phyloP scores from a whole-genome alignment of 2,113 vertebrate species.

The Camelus bactrianus region DNA sequence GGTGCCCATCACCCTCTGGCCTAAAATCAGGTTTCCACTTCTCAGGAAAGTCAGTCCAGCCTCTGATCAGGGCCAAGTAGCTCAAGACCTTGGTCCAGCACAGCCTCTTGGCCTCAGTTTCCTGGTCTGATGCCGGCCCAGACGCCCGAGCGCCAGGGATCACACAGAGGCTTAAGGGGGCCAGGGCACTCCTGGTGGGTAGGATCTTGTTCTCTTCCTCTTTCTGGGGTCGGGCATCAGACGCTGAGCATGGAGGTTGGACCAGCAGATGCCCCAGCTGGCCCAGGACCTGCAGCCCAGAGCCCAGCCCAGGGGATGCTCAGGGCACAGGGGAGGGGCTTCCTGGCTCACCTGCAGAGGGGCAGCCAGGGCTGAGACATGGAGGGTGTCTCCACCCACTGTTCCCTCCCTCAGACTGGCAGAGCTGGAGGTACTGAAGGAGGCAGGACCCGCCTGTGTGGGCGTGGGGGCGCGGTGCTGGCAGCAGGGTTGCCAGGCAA shows the following conservation, averaged over 20 bases:
- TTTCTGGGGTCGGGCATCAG: not conserved
- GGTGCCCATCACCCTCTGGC: not conserved
- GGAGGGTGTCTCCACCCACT: fast-evolving
- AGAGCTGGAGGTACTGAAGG: not conserved
- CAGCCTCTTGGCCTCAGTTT: fast-evolving
- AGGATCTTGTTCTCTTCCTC: not conserved
- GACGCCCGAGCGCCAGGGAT: not conserved
- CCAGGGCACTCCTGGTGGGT: not conserved
- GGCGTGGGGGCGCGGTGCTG: not conserved
- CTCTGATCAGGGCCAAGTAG: not conserved
- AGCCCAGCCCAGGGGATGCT: not conserved
- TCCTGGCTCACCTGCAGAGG: fast-evolving
- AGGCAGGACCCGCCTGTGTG: constrained; percentile 36
- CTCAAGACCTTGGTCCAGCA: not conserved
- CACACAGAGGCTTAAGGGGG: fast-evolving
- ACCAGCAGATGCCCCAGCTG: no score
- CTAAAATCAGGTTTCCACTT: not conserved
- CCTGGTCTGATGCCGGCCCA: not conserved
- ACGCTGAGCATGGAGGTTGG: not conserved
- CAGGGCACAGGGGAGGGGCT: not conserved
- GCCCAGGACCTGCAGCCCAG: not conserved
- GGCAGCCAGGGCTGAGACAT: not conserved
- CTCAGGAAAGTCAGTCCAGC: not conserved
- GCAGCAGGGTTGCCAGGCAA: constrained; percentile 74
- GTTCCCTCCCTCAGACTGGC: not conserved